A percentile compares a stretch with the other conserved stretches of the same genome.
phyloP scores from a whole-genome alignment of 2,888 invertebrate genomes.

The Argyresthia albistria region DNA sequence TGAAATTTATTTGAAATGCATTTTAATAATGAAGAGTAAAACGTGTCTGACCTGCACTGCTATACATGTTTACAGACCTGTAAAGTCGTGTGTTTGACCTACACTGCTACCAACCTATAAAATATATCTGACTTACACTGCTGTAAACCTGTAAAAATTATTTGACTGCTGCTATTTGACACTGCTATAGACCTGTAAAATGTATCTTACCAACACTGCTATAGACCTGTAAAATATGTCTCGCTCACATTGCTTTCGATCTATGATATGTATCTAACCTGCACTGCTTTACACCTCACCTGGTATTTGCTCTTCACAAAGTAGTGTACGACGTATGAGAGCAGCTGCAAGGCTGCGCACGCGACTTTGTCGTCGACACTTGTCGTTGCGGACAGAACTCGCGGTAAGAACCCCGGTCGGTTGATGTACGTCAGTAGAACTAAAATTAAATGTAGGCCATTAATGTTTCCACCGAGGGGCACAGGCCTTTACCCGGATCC shows the following conservation, averaged over 20 bases:
- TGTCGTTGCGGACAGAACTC: constrained; percentile 31
- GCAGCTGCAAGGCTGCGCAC: constrained; percentile 44
- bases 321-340: constrained; percentile 43
- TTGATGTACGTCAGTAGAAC: constrained; percentile 44
- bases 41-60: no score
- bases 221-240: background rate
- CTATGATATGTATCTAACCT: background rate
- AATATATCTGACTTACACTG: no score
- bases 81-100: no score
- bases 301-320: constrained; percentile 45
- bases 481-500: no score
- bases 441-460: no score
- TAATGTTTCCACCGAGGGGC: no score
- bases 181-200: no score
- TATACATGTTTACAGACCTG: no score
- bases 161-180: no score
- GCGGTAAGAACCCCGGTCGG: constrained; percentile 37
- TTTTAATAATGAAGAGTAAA: background rate
- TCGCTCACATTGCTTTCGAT: constrained; percentile 5
- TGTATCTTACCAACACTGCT: background rate
- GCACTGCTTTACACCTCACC: constrained; percentile 20
- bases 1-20: constrained; percentile 16
- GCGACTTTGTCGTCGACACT: constrained; percentile 40
- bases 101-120: no score
- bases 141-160: no score